These are phyloP conservation scores for Solen grandis DNA, from an alignment of 1,140 invertebrate genomes.

Conservation along the genomic window DNA sequence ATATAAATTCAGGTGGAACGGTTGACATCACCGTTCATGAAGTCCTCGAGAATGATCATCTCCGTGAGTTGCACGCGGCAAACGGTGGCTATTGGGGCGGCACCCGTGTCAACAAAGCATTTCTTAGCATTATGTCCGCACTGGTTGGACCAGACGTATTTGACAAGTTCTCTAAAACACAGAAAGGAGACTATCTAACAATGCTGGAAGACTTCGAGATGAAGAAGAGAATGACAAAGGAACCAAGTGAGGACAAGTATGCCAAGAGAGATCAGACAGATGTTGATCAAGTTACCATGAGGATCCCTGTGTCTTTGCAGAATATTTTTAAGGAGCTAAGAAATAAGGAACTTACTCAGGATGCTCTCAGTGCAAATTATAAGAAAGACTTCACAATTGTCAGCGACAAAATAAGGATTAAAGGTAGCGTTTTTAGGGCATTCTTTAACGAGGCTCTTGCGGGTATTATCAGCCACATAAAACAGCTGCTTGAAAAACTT, in stretches of 20 bases:
- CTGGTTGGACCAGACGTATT: background rate
- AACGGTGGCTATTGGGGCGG: too few relatives aligned
- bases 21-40: too few relatives aligned
- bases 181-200: constrained; percentile 2
- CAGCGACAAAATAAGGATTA: constrained; percentile 14
- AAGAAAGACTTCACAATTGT: background rate
- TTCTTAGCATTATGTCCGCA: background rate
- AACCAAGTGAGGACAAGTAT: too few relatives aligned
- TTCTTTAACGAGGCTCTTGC: constrained; percentile 2
- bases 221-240: constrained; percentile 31
- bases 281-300: constrained; percentile 6
- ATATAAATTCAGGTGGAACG: too few relatives aligned
- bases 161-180: background rate
- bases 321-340: background rate
- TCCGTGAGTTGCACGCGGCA: constrained; percentile 20
- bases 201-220: constrained; percentile 19
- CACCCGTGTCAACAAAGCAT: too few relatives aligned
- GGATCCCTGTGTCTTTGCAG: background rate
- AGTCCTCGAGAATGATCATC: constrained; percentile 1
- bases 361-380: background rate
- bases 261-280: background rate
- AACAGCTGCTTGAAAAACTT: background rate
- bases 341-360: background rate
- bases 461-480: background rate
- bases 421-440: background rate